Evolutionary conservation across 1,140 invertebrate species (phyloP), one percentile per base, ranked within the genome.

Genomic region (Anadara kagoshimensis): DNA sequence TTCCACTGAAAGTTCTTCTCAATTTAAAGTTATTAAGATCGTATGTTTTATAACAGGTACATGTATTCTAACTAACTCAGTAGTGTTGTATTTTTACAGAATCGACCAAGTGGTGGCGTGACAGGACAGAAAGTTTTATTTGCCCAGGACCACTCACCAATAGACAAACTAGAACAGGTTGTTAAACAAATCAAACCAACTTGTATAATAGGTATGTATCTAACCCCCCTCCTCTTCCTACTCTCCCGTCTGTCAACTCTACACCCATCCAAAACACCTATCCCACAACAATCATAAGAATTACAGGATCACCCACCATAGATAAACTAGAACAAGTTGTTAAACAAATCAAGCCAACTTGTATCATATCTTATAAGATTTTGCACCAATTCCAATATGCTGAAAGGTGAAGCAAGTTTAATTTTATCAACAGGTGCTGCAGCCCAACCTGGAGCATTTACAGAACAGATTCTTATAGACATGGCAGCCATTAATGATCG

Each of bases 391-490:
- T 36, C 29, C 7, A 36, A 36, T 1, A 16, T 8, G 18, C 29
- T 8, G 26, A 36, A 16, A 12, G 5, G 20, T 62, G 11, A 0
- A 7, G 29, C 29, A 36, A 36, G 7, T 3, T 47, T n/a, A n/a
- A 26, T 65, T 24, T 12, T 43, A 24, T 22, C 41, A 51, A 12
- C 79, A 89, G 88, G 87, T 57, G 89, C 87, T 26, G 86, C 88
- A 36, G 88, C 86, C 10, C 80, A 88, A n/a, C 73, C 85, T 12
- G 85, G 85, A 10, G 85, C 85, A 16, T 89, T 90, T 76, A 89
- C 84, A 14, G 83, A 87, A 53, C 72, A 82, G 11, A 84, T 89
- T 24, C 58, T 90, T 10, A 67, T 69, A 41, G 65, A 75, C 47
- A 90, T 90, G 88, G 87, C 78, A 36, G 49, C 79, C 41, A 73